These are phyloP conservation scores for Sula dactylatra DNA, from an alignment of 2,113 vertebrate species.

Conservation along the genomic window DNA sequence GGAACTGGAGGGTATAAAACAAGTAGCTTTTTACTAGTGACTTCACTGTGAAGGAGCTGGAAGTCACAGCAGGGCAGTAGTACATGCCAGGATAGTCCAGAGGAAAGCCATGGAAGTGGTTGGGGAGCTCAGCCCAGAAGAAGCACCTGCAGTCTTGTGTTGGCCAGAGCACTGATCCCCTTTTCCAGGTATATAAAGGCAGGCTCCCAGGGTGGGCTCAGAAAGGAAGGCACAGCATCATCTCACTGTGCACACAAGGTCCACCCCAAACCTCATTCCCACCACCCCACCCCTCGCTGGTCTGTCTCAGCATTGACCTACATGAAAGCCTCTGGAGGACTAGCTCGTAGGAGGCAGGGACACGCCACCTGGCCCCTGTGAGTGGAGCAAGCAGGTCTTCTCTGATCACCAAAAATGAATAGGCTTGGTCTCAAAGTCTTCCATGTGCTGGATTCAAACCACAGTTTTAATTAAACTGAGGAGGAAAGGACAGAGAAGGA, in stretches of 20 bases:
- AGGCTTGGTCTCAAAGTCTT: neutral
- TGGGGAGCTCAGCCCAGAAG: neutral
- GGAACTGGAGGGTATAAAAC: neutral
- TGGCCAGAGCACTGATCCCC: fast-evolving
- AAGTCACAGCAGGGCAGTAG: neutral
- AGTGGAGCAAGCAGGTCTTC: neutral
- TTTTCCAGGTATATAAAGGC: neutral
- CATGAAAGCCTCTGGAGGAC: neutral
- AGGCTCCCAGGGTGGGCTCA: neutral
- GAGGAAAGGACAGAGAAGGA: neutral
- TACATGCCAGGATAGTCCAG: neutral
- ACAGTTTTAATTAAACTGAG: neutral
- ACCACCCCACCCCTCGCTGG: too few species aligned
- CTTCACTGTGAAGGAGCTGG: neutral
- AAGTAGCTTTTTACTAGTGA: neutral
- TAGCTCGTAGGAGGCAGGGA: neutral
- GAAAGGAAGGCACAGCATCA: neutral
- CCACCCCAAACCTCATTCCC: neutral
- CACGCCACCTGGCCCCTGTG: neutral
- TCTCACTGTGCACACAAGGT: neutral
- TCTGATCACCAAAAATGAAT: neutral
- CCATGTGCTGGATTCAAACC: neutral
- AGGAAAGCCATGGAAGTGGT: neutral
- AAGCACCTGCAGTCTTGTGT: neutral
- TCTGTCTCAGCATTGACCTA: neutral